Percentiles rank a stretch among this genome's conserved stretches.
Evolutionary conservation across 2,797 vertebrate genomes (phyloP).

Genomic region (Smutsia gigantea): DNA sequence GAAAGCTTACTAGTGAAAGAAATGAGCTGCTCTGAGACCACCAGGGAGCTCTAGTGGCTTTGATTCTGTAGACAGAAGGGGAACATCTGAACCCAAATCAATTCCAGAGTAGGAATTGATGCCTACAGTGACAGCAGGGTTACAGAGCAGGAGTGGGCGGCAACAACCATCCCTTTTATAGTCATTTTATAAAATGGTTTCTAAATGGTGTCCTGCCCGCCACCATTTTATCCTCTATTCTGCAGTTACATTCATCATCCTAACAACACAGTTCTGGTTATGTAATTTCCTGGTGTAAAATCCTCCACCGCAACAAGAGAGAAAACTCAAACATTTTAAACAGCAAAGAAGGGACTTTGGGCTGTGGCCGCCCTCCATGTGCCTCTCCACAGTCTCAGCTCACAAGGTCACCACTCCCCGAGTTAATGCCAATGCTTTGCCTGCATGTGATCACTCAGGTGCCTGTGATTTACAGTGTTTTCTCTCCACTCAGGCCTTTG

Average conservation of each 20-base stretch:
- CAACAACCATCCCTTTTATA: background rate
- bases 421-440: background rate
- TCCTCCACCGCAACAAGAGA: background rate
- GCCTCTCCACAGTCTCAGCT: background rate
- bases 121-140: background rate
- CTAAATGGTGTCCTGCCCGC: background rate
- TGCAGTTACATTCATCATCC: background rate
- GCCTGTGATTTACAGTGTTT: background rate
- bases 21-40: background rate
- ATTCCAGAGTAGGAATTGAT: background rate
- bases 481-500: background rate
- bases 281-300: background rate
- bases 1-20: background rate
- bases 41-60: background rate
- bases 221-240: background rate
- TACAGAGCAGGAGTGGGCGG: background rate
- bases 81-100: too few relatives aligned
- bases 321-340: background rate
- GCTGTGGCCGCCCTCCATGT: fast-evolving
- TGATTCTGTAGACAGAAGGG: background rate
- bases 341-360: background rate
- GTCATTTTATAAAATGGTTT: background rate
- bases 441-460: background rate
- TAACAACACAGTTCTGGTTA: background rate
- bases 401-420: fast-evolving